Conservation (phyloP, 1,140 invertebrate genomes). For the Euschistus heros region DNA sequence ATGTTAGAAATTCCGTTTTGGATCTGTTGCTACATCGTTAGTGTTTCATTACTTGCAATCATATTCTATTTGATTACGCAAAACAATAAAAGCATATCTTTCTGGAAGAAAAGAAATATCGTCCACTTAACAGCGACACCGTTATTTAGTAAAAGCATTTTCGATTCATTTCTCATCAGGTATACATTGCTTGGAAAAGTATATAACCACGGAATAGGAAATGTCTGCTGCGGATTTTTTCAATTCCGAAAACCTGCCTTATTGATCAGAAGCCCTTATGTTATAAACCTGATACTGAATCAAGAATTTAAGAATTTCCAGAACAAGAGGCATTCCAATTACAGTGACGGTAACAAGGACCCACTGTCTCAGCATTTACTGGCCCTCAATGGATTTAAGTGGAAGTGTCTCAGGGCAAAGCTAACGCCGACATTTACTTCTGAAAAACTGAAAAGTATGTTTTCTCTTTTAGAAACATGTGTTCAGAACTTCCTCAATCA, state of each 20-base stretch:
- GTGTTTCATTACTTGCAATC: too few species aligned
- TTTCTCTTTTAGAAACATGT: slow-evolving; percentile 37
- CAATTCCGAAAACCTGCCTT: slow-evolving; percentile 37
- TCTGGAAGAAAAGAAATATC: not conserved
- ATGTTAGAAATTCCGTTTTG: too few species aligned
- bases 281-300: slow-evolving; percentile 42
- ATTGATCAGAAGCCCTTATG: slow-evolving; percentile 42
- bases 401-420: slow-evolving; percentile 41
- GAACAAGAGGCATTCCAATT: slow-evolving; percentile 37
- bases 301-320: slow-evolving; percentile 46
- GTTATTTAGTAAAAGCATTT: not conserved
- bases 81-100: not conserved
- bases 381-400: slow-evolving; percentile 37
- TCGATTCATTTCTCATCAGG: not conserved
- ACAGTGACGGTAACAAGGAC: slow-evolving; percentile 37
- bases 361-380: slow-evolving; percentile 44
- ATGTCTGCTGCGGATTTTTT: slow-evolving; percentile 16
- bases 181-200: not conserved
- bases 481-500: slow-evolving; percentile 34
- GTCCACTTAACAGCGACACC: not conserved
- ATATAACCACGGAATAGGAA: not conserved
- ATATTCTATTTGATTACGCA: too few species aligned
- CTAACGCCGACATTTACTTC: slow-evolving; percentile 46
- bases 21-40: too few species aligned
- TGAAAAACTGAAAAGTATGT: slow-evolving; percentile 46